Conservation (phyloP, 2,888 invertebrate genomes). For the Tenthredo livida region DNA sequence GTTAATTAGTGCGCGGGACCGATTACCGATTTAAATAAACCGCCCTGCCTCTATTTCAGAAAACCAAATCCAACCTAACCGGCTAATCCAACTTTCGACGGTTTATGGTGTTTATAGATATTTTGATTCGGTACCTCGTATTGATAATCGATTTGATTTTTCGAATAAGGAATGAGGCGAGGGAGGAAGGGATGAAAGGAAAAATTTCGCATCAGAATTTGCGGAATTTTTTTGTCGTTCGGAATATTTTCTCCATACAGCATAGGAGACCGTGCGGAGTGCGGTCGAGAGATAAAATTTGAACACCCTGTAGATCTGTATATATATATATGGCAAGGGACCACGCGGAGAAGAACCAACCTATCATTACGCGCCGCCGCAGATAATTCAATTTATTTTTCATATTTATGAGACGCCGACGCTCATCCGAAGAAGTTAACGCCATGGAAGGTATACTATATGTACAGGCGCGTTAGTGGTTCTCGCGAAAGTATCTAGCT, state of each 20-base stretch:
- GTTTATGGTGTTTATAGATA: not conserved
- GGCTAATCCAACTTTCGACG: conserved; percentile 9
- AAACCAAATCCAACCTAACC: conserved; percentile 36
- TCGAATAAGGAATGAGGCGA: too few species aligned
- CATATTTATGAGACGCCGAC: conserved; percentile 64
- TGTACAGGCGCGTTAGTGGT: not conserved
- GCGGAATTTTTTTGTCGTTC: too few species aligned
- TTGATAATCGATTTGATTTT: too few species aligned
- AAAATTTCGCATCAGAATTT: not conserved
- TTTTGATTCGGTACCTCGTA: not conserved
- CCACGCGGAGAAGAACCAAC: conserved; percentile 62
- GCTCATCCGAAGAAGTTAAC: conserved; percentile 41
- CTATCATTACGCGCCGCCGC: conserved; percentile 69
- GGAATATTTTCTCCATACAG: too few species aligned
- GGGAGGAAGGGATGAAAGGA: too few species aligned
- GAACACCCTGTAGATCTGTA: conserved; percentile 23
- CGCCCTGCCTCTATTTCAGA: conserved; percentile 12
- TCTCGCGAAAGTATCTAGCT: conserved; percentile 28
- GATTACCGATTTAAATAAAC: conserved; percentile 56
- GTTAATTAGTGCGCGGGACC: conserved; percentile 54
- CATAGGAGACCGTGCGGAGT: not conserved
- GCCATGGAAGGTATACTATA: conserved; percentile 14
- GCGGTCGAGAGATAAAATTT: not conserved
- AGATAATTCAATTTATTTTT: conserved; percentile 72
- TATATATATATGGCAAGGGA: conserved; percentile 31